Percentiles rank a stretch among this genome's conserved stretches.
Evolutionary conservation across 2,797 vertebrate species (phyloP).

Genomic region (Hephaestus fuliginosus): DNA sequence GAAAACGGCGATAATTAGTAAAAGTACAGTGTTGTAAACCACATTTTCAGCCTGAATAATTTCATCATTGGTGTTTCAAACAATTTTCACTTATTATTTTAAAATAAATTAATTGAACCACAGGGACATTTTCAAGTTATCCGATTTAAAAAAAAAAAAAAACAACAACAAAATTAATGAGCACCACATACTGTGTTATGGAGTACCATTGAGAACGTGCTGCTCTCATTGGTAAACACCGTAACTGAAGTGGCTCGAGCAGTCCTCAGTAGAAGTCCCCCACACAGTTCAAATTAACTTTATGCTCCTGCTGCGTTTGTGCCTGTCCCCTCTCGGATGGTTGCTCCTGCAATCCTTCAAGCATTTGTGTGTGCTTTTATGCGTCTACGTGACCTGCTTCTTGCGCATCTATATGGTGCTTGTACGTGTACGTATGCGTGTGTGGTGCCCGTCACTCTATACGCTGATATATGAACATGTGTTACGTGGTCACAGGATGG

Average conservation of each 20-base stretch:
- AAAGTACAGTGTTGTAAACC: too few species aligned
- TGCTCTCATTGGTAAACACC: neutral
- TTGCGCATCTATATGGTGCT: neutral
- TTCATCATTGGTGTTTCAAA: too few species aligned
- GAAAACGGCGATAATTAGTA: too few species aligned
- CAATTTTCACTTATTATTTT: too few species aligned
- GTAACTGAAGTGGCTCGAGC: neutral
- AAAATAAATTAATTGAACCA: too few species aligned
- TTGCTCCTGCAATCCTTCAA: neutral
- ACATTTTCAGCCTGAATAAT: too few species aligned
- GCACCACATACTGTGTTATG: neutral
- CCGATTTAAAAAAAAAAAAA: too few species aligned
- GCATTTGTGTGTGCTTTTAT: neutral
- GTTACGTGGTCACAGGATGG: slow-evolving; percentile 41
- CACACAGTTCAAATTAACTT: slow-evolving; percentile 6
- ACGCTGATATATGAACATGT: slow-evolving; percentile 33
- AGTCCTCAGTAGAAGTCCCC: slow-evolving; percentile 7
- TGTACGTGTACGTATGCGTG: neutral
- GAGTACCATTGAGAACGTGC: neutral
- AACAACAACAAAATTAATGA: neutral
- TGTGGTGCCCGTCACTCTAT: slow-evolving; percentile 8
- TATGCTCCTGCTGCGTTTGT: neutral
- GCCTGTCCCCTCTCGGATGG: neutral
- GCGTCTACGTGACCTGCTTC: neutral
- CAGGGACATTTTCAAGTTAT: too few species aligned